phyloP scores from a whole-genome alignment of 2,113 vertebrate species.

The Anser brachyrhynchus region DNA sequence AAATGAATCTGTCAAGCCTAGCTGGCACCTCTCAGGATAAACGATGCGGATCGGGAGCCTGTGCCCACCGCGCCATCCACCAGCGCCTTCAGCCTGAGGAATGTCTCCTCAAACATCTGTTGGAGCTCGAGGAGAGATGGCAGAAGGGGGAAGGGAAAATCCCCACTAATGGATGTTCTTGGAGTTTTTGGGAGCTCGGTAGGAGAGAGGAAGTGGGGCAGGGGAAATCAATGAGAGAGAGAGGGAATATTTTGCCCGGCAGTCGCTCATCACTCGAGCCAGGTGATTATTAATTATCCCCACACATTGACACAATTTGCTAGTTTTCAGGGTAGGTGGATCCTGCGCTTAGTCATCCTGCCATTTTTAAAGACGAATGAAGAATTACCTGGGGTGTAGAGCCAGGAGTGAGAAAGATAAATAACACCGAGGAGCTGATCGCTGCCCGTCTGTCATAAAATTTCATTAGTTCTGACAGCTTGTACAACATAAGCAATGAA shows the following conservation, averaged over 20 bases:
- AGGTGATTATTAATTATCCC: slow-evolving; percentile 84
- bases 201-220: neutral
- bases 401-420: slow-evolving; percentile 74
- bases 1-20: slow-evolving; percentile 41
- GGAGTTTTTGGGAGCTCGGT: slow-evolving; percentile 26
- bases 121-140: slow-evolving; percentile 32
- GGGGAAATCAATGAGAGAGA: neutral
- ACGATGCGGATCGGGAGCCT: neutral
- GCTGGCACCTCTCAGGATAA: slow-evolving; percentile 57
- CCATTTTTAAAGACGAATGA: slow-evolving; percentile 78
- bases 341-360: slow-evolving; percentile 83
- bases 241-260: slow-evolving; percentile 56
- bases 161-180: slow-evolving; percentile 25
- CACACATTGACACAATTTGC: slow-evolving; percentile 82
- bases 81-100: neutral
- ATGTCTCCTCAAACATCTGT: slow-evolving; percentile 59
- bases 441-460: slow-evolving; percentile 73
- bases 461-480: slow-evolving; percentile 78
- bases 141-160: neutral
- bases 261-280: slow-evolving; percentile 74
- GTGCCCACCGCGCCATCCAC: neutral
- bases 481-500: slow-evolving; percentile 74
- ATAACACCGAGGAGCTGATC: slow-evolving; percentile 73
- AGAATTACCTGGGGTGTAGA: slow-evolving; percentile 65
- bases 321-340: slow-evolving; percentile 79